Evolutionary conservation across 2,797 vertebrate genomes (phyloP).

Genomic region (Sylvilagus floridanus): DNA sequence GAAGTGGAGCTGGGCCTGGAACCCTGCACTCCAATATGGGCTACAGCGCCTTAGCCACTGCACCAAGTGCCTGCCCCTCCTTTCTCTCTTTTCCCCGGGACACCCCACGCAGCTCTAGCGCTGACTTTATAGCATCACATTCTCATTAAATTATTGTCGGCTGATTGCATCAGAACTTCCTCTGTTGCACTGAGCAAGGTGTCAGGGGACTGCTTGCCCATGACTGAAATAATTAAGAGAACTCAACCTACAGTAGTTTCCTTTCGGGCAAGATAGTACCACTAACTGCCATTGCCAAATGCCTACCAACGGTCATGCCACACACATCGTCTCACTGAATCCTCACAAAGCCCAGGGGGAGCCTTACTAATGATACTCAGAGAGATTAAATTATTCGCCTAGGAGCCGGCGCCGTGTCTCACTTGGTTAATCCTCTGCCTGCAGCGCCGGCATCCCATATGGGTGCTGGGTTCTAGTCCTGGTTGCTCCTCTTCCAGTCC

Average conservation of each 20-base stretch:
- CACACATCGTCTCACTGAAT: constrained; percentile 31
- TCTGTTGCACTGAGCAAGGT: background rate
- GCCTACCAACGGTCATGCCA: background rate
- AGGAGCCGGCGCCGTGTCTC: too few relatives aligned
- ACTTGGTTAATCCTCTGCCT: too few relatives aligned
- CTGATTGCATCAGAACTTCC: constrained; percentile 35
- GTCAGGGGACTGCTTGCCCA: background rate
- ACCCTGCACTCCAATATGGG: too few relatives aligned
- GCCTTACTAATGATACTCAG: background rate
- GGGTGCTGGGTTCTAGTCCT: too few relatives aligned
- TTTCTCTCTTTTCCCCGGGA: background rate
- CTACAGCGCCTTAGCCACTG: too few relatives aligned
- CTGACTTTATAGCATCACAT: background rate
- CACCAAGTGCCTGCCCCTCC: too few relatives aligned
- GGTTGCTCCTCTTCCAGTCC: too few relatives aligned
- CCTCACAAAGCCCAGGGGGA: background rate
- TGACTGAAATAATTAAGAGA: constrained; percentile 44
- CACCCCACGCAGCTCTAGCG: background rate
- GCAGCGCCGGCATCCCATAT: too few relatives aligned
- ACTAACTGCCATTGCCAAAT: background rate
- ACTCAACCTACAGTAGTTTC: background rate
- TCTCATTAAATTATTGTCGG: constrained; percentile 54
- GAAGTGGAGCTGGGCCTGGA: too few relatives aligned
- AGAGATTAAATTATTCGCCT: background rate
- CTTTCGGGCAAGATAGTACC: constrained; percentile 14